Conservation (phyloP, 1,140 invertebrate species). For the Orussus abietinus region DNA sequence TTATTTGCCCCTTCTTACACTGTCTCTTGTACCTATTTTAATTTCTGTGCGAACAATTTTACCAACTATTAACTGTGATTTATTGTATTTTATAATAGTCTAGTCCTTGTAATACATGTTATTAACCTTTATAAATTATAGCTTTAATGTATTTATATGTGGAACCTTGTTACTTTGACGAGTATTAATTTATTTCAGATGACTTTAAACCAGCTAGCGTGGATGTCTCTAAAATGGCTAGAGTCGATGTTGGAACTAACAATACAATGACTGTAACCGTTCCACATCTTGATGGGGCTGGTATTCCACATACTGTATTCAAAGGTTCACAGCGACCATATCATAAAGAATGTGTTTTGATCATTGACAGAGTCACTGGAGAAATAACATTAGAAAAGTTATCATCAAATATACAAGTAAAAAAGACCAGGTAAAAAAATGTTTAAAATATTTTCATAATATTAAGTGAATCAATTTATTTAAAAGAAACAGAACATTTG, state of each 20-base stretch:
- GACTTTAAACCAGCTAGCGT: conserved; percentile 97
- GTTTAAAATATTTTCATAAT: conserved; percentile 2
- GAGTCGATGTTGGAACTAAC: conserved; percentile 80
- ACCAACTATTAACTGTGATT: neutral
- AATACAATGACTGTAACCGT: conserved; percentile 90
- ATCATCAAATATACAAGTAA: conserved; percentile 86
- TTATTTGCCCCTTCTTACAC: neutral
- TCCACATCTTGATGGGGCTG: conserved; percentile 87
- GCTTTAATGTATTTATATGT: conserved; percentile 2
- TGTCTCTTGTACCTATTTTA: conserved; percentile 1
- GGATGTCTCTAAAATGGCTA: conserved; percentile 84
- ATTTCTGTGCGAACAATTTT: conserved; percentile 12
- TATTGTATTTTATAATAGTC: neutral
- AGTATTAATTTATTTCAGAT: conserved; percentile 62
- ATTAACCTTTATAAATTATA: conserved; percentile 1
- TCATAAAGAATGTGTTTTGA: conserved; percentile 90
- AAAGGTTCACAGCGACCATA: conserved; percentile 89
- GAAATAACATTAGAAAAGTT: conserved; percentile 91
- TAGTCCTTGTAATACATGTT: neutral
- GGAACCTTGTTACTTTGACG: conserved; percentile 1
- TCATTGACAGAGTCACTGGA: conserved; percentile 86
- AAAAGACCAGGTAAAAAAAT: conserved; percentile 81
- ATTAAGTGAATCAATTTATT: neutral
- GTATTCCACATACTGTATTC: conserved; percentile 85
- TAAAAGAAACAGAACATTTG: no score